Base-by-base conservation (phyloP, 2,888 invertebrate species). In the Harpagoxenus sublaevis region DNA sequence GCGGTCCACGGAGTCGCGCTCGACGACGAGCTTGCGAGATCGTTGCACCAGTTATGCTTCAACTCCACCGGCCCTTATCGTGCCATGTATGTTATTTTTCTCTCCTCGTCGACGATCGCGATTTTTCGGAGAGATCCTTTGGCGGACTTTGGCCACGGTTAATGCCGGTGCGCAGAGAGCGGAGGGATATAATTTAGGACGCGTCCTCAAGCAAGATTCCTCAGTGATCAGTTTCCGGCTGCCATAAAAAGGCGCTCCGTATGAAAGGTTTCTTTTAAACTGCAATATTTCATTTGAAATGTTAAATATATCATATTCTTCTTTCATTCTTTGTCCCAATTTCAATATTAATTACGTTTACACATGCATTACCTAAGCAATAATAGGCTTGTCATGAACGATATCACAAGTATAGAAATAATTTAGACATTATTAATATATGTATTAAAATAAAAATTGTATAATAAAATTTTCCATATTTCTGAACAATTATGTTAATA, bases 11-110 rank as follows among this genome's bases (percentile, higher is more conserved):
- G 10, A 35, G 15, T 35, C 57, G 18, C 12, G 18, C 9, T 60
- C 18, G 35, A 57, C 48, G n/a, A 12, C 53, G 3, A 48, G n/a
- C 15, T 48, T 78, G 55, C n/a, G 23, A 66, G 18, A 78, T 78
- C 6, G 53, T 45, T 55, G 66, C 66, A 45, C 51, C 31, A 28
- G 6, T 31, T 31, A 78, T 9, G n/a, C 31, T 48, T n/a, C n/a
- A 78, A 31, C 42, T 31, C 42, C 35, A 28, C 53, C 28, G 8
- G 53, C 42, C 8, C 12, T 31, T 78, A 66, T 78, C 78, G 28
- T 42, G 66, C 55, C 45, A 55, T 78, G 12, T 55, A 78, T 66
- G 42, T 66, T 78, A 78, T 66, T 57, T 78, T 42, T 66, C 9
- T 42, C 10, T 42, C 10, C n/a, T 31, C 28, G 42, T n/a, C 55